These are phyloP conservation scores for Drosophila gunungcola DNA, from an alignment of 1,140 invertebrate genomes.

Conservation along the genomic window DNA sequence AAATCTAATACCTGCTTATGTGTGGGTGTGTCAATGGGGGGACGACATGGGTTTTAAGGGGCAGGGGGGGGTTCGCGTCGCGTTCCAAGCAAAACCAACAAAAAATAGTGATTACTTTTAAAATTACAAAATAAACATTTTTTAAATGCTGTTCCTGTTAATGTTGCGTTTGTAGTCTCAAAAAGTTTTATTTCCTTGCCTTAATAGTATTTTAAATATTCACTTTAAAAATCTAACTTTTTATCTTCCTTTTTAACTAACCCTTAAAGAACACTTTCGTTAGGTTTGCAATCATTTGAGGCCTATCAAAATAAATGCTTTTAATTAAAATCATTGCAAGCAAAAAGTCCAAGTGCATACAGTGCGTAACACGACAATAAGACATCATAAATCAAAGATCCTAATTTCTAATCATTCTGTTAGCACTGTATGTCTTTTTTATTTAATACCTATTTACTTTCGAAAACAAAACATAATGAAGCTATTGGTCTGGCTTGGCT, in stretches of 20 bases:
- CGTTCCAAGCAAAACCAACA: constrained; percentile 49
- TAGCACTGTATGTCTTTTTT: constrained; percentile 2
- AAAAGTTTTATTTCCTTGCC: constrained; percentile 66
- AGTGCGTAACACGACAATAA: constrained; percentile 7
- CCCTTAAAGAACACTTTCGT: constrained; percentile 48
- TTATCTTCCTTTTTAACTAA: constrained; percentile 22
- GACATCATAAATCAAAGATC: not conserved
- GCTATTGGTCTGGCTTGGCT: constrained; percentile 29
- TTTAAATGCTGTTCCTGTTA: constrained; percentile 82
- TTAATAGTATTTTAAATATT: constrained; percentile 35
- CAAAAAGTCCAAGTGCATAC: constrained; percentile 20
- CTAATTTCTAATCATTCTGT: not conserved
- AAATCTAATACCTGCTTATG: constrained; percentile 65
- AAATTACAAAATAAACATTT: constrained; percentile 80
- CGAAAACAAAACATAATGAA: constrained; percentile 33
- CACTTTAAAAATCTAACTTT: constrained; percentile 28
- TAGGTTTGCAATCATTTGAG: constrained; percentile 42
- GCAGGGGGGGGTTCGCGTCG: constrained; percentile 18
- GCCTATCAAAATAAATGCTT: constrained; percentile 54
- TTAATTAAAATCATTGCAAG: constrained; percentile 46
- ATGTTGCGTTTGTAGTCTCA: constrained; percentile 82
- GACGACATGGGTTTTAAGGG: not conserved
- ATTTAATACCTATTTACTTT: constrained; percentile 23
- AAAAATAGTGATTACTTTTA: constrained; percentile 50
- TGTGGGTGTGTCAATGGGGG: constrained; percentile 31